phyloP scores from a whole-genome alignment of 2,113 vertebrate species.

The Barbus barbus region DNA sequence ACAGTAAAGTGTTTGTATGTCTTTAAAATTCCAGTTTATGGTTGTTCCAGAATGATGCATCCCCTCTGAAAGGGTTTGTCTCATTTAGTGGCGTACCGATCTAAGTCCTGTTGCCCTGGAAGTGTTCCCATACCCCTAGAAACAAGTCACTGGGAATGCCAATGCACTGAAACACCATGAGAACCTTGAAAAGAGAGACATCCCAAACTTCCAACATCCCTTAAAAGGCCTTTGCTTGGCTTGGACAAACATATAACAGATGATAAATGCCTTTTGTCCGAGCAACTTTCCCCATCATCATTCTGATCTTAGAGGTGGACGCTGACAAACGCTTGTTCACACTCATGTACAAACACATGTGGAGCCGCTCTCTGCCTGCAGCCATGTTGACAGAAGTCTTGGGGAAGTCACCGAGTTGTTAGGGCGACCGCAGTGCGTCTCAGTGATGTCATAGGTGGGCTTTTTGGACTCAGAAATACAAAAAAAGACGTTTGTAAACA shows the following conservation, averaged over 20 bases:
- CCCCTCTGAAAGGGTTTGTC: constrained; percentile 2
- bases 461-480: neutral
- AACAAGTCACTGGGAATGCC: constrained; percentile 5
- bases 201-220: constrained; percentile 15
- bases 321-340: constrained; percentile 24
- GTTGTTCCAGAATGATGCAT: constrained; percentile 17
- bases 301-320: constrained; percentile 28
- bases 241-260: constrained; percentile 33
- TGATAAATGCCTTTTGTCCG: constrained; percentile 28
- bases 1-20: constrained; percentile 1
- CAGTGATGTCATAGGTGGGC: constrained; percentile 16
- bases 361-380: neutral
- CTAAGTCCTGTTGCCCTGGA: constrained; percentile 11
- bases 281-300: constrained; percentile 33
- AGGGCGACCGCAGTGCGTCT: neutral
- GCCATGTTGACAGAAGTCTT: constrained; percentile 21
- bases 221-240: neutral
- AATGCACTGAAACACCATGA: constrained; percentile 17
- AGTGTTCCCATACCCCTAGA: constrained; percentile 41
- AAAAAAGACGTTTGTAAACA: too few species aligned
- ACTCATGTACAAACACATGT: constrained; percentile 30
- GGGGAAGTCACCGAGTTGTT: constrained; percentile 39
- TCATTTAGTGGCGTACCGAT: constrained; percentile 22
- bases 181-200: constrained; percentile 9
- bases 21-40: constrained; percentile 29